These are phyloP conservation scores for Argyresthia goedartella DNA, from an alignment of 2,888 invertebrate genomes.

Conservation along the genomic window DNA sequence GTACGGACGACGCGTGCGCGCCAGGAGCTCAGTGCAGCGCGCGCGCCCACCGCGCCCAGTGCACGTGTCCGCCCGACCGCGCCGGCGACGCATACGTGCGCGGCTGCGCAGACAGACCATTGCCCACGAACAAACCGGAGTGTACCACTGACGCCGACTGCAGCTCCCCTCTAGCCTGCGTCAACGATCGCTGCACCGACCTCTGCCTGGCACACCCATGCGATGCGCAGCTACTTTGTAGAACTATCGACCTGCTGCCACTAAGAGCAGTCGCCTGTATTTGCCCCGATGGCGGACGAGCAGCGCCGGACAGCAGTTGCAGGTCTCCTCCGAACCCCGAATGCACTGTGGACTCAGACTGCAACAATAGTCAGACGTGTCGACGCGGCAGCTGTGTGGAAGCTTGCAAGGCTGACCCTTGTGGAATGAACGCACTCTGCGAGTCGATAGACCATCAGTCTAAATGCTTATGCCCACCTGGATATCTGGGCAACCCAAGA, in stretches of 20 bases:
- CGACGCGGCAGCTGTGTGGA: constrained; percentile 81
- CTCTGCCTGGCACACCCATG: constrained; percentile 84
- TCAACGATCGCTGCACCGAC: constrained; percentile 81
- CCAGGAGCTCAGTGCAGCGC: constrained; percentile 82
- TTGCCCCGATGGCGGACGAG: constrained; percentile 85
- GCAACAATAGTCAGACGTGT: constrained; percentile 80
- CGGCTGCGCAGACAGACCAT: constrained; percentile 39
- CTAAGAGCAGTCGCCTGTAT: constrained; percentile 88
- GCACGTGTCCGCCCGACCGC: constrained; percentile 81
- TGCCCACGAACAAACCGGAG: constrained; percentile 68
- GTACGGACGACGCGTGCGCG: constrained; percentile 86
- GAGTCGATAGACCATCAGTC: constrained; percentile 81
- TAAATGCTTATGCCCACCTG: constrained; percentile 82
- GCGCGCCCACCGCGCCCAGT: constrained; percentile 81
- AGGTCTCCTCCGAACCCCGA: constrained; percentile 71
- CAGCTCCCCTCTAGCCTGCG: constrained; percentile 79
- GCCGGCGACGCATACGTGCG: constrained; percentile 83
- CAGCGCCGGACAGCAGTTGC: constrained; percentile 81
- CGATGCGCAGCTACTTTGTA: constrained; percentile 82
- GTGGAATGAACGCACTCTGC: constrained; percentile 88
- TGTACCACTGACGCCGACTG: constrained; percentile 85
- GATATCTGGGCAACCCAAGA: constrained; percentile 83
- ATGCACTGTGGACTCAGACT: constrained; percentile 82
- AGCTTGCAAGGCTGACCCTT: constrained; percentile 82
- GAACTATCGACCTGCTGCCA: constrained; percentile 83